These are phyloP conservation scores for Hylaeus anthracinus DNA, from an alignment of 1,140 invertebrate genomes.

Conservation along the genomic window DNA sequence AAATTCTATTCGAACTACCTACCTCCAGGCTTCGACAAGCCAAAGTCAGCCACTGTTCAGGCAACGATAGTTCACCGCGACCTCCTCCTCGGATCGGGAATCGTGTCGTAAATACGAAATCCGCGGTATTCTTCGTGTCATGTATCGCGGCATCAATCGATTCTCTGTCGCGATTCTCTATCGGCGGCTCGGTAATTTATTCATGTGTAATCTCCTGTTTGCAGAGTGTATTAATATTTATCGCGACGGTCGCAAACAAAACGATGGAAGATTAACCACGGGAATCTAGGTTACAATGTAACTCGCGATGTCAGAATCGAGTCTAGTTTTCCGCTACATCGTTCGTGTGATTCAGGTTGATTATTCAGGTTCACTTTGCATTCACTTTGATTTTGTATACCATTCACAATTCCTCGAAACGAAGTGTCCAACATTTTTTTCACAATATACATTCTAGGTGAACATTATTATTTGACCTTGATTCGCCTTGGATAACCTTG, in stretches of 20 bases:
- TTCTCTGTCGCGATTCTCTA: background rate
- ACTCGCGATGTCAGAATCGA: background rate
- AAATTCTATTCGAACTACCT: too few relatives aligned
- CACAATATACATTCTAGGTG: too few relatives aligned
- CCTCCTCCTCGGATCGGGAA: background rate
- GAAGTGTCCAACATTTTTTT: too few relatives aligned
- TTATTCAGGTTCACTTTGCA: too few relatives aligned
- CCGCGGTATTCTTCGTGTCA: too few relatives aligned
- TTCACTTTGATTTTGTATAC: too few relatives aligned
- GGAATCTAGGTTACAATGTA: background rate
- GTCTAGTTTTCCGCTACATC: background rate
- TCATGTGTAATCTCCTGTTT: slow-evolving; percentile 27
- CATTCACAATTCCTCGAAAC: too few relatives aligned
- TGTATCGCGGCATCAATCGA: background rate
- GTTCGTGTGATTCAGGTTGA: background rate
- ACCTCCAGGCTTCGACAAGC: too few relatives aligned
- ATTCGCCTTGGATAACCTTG: too few relatives aligned
- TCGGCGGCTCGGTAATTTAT: slow-evolving; percentile 4
- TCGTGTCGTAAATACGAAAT: background rate
- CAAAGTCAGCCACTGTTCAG: too few relatives aligned
- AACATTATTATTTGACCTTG: too few relatives aligned
- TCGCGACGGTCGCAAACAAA: slow-evolving; percentile 20
- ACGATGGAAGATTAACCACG: slow-evolving; percentile 20
- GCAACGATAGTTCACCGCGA: too few relatives aligned
- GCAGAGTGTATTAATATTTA: slow-evolving; percentile 33